A percentile compares a stretch with the other conserved stretches of the same genome.
These are phyloP conservation scores for Brachypterus glaber DNA, from an alignment of 2,888 invertebrate species.

Conservation along the genomic window DNA sequence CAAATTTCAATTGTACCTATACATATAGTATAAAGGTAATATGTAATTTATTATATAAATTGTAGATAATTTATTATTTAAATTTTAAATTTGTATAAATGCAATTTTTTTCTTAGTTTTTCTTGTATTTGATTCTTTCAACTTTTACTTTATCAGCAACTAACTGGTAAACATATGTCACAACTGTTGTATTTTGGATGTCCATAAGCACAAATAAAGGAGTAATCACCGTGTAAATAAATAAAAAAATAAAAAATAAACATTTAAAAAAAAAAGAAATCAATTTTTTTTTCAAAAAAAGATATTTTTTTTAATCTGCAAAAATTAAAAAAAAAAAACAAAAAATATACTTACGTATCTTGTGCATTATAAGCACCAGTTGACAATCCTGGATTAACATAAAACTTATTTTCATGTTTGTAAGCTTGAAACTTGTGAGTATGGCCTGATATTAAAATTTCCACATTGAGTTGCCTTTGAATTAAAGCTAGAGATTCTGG, in stretches of 20 bases:
- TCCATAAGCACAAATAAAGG: slow-evolving; percentile 99
- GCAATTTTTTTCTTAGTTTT: too few species aligned
- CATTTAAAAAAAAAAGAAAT: too few species aligned
- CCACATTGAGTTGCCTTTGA: slow-evolving; percentile 95
- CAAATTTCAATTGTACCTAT: too few species aligned
- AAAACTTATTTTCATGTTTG: slow-evolving; percentile 97
- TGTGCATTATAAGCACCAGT: slow-evolving; percentile 95
- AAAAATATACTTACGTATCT: slow-evolving; percentile 57
- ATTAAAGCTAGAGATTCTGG: slow-evolving; percentile 86
- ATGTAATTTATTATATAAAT: too few species aligned
- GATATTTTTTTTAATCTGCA: too few species aligned
- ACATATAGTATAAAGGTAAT: too few species aligned
- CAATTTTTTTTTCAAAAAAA: too few species aligned
- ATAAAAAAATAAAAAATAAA: slow-evolving; percentile 14
- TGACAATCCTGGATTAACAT: slow-evolving; percentile 97
- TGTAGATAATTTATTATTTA: too few species aligned
- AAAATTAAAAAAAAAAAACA: not conserved
- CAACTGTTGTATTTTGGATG: slow-evolving; percentile 95
- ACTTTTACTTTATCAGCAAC: slow-evolving; percentile 99
- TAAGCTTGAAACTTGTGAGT: slow-evolving; percentile 98
- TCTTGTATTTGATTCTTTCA: slow-evolving; percentile 95
- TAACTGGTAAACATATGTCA: slow-evolving; percentile 96
- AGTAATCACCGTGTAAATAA: slow-evolving; percentile 62
- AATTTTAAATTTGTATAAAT: too few species aligned
- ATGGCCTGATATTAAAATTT: slow-evolving; percentile 96